Evolutionary conservation across 2,888 invertebrate genomes (phyloP), one percentile per base, ranked within the genome.

Genomic region (Eilema caniola): DNA sequence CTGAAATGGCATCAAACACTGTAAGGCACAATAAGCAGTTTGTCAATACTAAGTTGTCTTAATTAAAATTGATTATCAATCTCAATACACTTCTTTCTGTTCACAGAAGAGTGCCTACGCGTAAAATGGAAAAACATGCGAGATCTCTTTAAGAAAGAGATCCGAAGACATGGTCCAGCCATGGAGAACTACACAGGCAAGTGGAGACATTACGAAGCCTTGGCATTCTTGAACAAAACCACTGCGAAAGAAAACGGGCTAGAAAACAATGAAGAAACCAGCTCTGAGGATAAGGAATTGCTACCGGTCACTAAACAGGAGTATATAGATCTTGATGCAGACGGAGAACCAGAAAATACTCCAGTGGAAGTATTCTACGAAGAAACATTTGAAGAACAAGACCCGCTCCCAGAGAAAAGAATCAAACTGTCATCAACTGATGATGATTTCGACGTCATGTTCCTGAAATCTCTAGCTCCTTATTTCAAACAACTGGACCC

Each of bases 81-180:
- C 10, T 25, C 31, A 37, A 33, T 25, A n/a, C 47, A 5, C 47
- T 47, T 31, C 3, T 63, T 53, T 57, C 3, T 68, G 28, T 72
- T 87, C 84, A 65, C 89, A 92, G 91, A 86, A 66, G 77, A 83
- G 5, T 62, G 85, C 20, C 66, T 89, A 2, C 81, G 83, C 61
- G 71, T 78, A 0, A 92, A 91, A 82, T 92, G 92, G 92, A 92
- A 90, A 74, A 89, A 86, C 63, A 79, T 92, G 0, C 82, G 90
- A 8, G 90, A 91, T 69, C 66, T 86, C 4, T 92, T 86, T 73
- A 86, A 83, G 57, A 85, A 85, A 53, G 87, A 90, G 72, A 31
- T 83, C 1, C 88, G 80, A 25, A 87, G 82, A 67, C 71, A 65
- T 37, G 74, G 77, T 3, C 25, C 76, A 0, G 16, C 76, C 0